Evolutionary conservation across 1,140 invertebrate species (phyloP).

Genomic region (Colletes latitarsis): DNA sequence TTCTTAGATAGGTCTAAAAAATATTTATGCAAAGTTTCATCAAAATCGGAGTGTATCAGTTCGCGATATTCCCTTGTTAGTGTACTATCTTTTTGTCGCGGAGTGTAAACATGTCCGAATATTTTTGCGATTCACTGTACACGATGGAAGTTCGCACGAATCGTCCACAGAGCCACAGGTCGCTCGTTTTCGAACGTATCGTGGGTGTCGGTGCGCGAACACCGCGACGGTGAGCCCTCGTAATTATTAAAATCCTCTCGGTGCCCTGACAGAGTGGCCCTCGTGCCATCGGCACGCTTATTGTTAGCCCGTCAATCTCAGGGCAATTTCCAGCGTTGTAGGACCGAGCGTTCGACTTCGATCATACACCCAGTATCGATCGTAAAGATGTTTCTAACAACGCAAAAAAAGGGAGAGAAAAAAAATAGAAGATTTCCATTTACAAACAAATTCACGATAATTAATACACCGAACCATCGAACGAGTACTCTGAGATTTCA

Average conservation of each 20-base stretch:
- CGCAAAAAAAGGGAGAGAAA: not conserved
- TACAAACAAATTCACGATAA: not conserved
- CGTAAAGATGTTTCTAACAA: conserved; percentile 41
- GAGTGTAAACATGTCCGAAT: too few species aligned
- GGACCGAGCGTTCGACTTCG: conserved; percentile 36
- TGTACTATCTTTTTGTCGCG: too few species aligned
- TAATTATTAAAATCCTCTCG: conserved; percentile 71
- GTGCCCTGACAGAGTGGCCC: conserved; percentile 64
- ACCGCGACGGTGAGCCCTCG: conserved; percentile 55
- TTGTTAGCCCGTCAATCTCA: conserved; percentile 69
- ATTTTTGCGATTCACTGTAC: not conserved
- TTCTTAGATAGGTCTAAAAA: too few species aligned
- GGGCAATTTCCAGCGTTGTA: conserved; percentile 47
- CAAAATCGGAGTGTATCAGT: too few species aligned
- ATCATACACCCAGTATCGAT: conserved; percentile 44
- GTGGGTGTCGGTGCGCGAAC: conserved; percentile 4
- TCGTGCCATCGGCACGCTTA: conserved; percentile 65
- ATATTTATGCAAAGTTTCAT: too few species aligned
- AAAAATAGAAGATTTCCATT: not conserved
- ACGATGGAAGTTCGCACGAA: not conserved
- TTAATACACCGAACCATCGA: not conserved
- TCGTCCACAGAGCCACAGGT: not conserved
- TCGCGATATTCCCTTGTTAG: too few species aligned
- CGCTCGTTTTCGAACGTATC: conserved; percentile 40
- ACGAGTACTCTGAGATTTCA: not conserved